Conservation (phyloP, 2,888 invertebrate genomes). For the Calephelis perditalis region DNA sequence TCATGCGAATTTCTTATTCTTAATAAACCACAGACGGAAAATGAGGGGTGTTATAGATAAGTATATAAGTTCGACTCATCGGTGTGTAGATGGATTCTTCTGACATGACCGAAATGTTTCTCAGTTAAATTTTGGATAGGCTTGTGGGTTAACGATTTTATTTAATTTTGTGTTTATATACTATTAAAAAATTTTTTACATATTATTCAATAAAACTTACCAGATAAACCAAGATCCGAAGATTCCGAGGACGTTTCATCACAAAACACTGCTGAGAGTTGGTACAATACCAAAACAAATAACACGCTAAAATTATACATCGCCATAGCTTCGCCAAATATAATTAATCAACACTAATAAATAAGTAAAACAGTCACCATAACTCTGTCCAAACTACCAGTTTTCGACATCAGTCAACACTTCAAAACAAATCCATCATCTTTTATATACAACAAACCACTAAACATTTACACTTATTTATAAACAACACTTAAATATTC, state of each 20-base stretch:
- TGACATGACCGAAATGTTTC: no score
- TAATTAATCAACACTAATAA: conserved; percentile 50
- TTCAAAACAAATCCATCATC: conserved; percentile 7
- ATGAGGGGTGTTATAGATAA: no score
- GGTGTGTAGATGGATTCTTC: no score
- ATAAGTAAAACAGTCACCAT: conserved; percentile 52
- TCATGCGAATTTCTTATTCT: no score
- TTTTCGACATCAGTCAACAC: conserved; percentile 49
- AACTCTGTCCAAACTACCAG: conserved; percentile 37
- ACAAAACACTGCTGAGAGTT: conserved; percentile 52
- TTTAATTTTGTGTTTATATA: no score
- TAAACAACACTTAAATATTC: neutral
- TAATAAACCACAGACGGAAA: no score
- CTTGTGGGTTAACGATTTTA: no score
- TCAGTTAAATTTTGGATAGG: no score
- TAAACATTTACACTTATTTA: conserved; percentile 11
- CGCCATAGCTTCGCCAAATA: conserved; percentile 60
- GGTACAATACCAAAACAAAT: conserved; percentile 60
- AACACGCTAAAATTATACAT: conserved; percentile 64
- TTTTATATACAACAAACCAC: neutral
- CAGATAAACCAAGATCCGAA: conserved; percentile 54
- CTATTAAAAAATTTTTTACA: no score
- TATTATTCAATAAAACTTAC: conserved; percentile 36
- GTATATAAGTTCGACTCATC: no score
- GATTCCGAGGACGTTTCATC: conserved; percentile 62